Conservation (phyloP, 2,888 invertebrate species). For the Cloeon dipterum region DNA sequence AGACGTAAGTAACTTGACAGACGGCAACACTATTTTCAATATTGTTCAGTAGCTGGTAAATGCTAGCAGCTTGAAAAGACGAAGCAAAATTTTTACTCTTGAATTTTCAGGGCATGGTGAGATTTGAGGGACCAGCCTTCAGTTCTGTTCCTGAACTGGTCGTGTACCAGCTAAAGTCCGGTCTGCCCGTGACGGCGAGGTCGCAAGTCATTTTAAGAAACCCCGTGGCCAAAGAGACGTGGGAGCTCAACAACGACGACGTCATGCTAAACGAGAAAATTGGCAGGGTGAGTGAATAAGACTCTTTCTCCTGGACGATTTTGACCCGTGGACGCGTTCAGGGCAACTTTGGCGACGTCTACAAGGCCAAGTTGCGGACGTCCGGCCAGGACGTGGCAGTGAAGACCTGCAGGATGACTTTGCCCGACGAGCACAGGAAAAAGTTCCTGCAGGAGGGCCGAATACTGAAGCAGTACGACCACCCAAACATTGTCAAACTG, state of each 20-base stretch:
- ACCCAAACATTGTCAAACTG: slow-evolving; percentile 86
- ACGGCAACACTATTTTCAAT: no score
- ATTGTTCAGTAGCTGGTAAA: no score
- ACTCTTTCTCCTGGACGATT: no score
- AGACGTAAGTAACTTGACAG: slow-evolving; percentile 32
- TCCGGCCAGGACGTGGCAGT: slow-evolving; percentile 78
- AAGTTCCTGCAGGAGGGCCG: slow-evolving; percentile 90
- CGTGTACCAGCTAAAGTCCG: slow-evolving; percentile 65
- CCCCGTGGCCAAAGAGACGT: slow-evolving; percentile 71
- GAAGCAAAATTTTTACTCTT: no score
- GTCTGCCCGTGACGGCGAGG: slow-evolving; percentile 71
- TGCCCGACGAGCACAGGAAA: slow-evolving; percentile 80
- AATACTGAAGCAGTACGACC: slow-evolving; percentile 89
- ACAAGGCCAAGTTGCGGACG: slow-evolving; percentile 66
- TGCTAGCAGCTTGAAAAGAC: no score
- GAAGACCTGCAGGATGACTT: slow-evolving; percentile 81
- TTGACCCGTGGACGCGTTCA: no score
- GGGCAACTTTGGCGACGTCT: slow-evolving; percentile 97
- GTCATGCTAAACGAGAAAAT: slow-evolving; percentile 80
- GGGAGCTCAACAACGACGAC: slow-evolving; percentile 93
- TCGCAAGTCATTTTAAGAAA: slow-evolving; percentile 73
- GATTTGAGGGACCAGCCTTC: slow-evolving; percentile 86
- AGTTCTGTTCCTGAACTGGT: slow-evolving; percentile 83
- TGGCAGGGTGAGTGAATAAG: slow-evolving; percentile 46
- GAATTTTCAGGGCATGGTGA: slow-evolving; percentile 53